These are phyloP conservation scores for chimpanzee (Pan troglodytes) DNA, from an alignment of 2,113 vertebrate species.

Conservation along the genomic window DNA sequence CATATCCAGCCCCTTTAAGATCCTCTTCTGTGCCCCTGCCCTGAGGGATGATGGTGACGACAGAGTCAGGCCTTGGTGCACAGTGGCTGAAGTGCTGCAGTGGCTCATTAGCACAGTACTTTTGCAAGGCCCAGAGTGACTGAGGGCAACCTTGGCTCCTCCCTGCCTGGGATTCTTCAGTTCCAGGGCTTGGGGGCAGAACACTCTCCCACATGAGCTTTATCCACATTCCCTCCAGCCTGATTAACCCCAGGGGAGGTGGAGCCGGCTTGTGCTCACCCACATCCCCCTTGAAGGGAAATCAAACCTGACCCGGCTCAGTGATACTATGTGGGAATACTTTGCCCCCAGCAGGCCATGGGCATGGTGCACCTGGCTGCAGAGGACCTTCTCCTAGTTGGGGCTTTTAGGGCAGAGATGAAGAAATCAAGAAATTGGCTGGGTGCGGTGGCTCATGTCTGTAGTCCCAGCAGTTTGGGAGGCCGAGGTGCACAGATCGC, in stretches of 20 bases:
- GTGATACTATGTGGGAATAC: not conserved
- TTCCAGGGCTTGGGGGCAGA: not conserved
- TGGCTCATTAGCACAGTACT: not conserved
- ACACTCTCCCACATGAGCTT: not conserved
- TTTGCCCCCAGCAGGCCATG: not conserved
- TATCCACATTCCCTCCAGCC: too few relatives aligned
- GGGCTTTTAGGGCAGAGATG: not conserved
- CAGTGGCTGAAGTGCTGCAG: not conserved
- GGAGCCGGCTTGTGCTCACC: not conserved
- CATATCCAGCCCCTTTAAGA: not conserved
- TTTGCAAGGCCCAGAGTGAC: not conserved
- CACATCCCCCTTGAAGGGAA: not conserved
- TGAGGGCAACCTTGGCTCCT: not conserved
- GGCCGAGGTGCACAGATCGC: accelerated
- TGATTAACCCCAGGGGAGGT: not conserved
- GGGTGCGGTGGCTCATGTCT: too few relatives aligned
- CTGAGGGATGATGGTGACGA: not conserved
- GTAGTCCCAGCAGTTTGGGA: too few relatives aligned
- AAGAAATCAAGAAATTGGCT: not conserved
- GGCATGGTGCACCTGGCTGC: not conserved
- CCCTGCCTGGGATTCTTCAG: not conserved
- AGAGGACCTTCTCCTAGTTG: accelerated
- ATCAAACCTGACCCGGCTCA: not conserved
- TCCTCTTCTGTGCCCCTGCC: not conserved
- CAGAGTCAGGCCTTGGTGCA: too few relatives aligned